phyloP scores from a whole-genome alignment of 2,888 invertebrate species.

The Drosophila neutralis region DNA sequence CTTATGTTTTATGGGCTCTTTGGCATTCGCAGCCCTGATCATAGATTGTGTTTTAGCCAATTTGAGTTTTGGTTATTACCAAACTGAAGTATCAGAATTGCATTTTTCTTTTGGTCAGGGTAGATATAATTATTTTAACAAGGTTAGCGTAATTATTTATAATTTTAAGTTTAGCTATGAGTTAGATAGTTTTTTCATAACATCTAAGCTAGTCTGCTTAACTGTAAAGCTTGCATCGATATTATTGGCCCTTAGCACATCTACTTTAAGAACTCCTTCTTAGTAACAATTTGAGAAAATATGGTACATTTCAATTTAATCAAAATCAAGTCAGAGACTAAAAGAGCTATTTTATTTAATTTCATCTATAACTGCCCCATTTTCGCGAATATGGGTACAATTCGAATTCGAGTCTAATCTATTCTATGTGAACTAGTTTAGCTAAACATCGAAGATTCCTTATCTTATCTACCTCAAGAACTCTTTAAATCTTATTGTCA shows the following conservation, averaged over 20 bases:
- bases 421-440: not conserved
- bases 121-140: not conserved
- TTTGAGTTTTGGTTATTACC: slow-evolving; percentile 8
- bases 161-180: not conserved
- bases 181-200: not conserved
- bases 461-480: not conserved
- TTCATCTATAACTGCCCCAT: not conserved
- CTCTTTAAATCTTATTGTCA: not conserved
- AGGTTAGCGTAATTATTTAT: not conserved
- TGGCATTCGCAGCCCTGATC: slow-evolving; percentile 41
- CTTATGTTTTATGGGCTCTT: slow-evolving; percentile 33
- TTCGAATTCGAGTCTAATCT: not conserved
- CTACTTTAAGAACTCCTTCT: not conserved
- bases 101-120: not conserved
- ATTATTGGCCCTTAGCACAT: not conserved
- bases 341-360: not conserved
- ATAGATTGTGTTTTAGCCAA: slow-evolving; percentile 16
- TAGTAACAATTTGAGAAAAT: not conserved
- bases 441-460: not conserved
- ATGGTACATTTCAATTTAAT: not conserved
- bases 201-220: not conserved
- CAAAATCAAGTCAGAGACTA: not conserved
- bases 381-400: not conserved
- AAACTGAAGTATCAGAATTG: slow-evolving; percentile 20
- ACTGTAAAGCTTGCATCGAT: not conserved